Percentiles rank a stretch among this genome's conserved stretches.
phyloP scores from a whole-genome alignment of 2,888 invertebrate species.

The Sminthurinus aureus region DNA sequence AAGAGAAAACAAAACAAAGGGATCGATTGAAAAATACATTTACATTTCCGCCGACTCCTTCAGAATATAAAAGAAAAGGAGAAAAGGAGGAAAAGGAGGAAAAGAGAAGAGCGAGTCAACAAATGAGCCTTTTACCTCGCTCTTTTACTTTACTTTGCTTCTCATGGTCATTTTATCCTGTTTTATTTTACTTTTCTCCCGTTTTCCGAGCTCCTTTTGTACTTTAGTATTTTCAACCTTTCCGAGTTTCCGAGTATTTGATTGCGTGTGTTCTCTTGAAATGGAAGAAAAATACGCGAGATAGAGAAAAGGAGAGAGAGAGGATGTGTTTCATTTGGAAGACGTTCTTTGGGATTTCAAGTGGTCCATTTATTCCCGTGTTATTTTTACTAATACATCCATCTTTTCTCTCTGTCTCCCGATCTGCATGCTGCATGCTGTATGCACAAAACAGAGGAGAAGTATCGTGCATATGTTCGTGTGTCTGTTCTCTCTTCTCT shows the following conservation, averaged over 20 bases:
- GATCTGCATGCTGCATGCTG: background rate
- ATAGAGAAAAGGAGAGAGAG: background rate
- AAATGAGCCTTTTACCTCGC: background rate
- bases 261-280: background rate
- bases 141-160: background rate
- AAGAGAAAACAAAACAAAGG: no score
- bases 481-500: no score
- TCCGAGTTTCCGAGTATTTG: no score
- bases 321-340: background rate
- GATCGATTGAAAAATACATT: no score
- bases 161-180: background rate
- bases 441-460: background rate
- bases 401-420: constrained; percentile 5
- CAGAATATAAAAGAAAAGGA: background rate
- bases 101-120: background rate
- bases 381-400: constrained; percentile 8
- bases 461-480: no score
- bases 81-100: background rate
- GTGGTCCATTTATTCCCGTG: constrained; percentile 10
- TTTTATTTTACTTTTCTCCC: background rate
- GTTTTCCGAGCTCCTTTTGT: background rate
- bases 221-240: no score
- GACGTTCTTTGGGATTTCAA: background rate
- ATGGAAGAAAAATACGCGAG: background rate
- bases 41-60: no score